phyloP scores from a whole-genome alignment of 1,140 invertebrate genomes.

The Battus philenor region DNA sequence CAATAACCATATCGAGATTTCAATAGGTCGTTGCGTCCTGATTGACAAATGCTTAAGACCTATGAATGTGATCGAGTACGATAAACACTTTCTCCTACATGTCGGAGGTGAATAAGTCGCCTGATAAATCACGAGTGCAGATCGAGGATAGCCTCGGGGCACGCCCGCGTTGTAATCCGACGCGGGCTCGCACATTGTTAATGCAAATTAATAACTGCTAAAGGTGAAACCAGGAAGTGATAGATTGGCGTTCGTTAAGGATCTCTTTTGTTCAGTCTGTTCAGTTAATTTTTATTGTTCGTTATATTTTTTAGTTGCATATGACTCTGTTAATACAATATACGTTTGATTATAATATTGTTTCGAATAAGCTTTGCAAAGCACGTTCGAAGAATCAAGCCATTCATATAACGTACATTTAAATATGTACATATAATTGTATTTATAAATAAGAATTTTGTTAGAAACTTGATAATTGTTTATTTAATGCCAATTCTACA shows the following conservation, averaged over 20 bases:
- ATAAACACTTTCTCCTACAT: constrained; percentile 51
- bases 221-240: constrained; percentile 46
- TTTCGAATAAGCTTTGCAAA: no score
- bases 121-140: constrained; percentile 43
- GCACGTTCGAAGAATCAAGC: no score
- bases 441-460: no score
- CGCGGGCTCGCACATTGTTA: constrained; percentile 23
- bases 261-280: not conserved
- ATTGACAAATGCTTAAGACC: constrained; percentile 35
- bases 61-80: constrained; percentile 40
- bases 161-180: constrained; percentile 24
- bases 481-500: no score
- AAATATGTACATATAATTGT: no score
- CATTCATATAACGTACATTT: no score
- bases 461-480: no score
- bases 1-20: constrained; percentile 18
- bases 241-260: not conserved
- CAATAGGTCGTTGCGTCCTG: constrained; percentile 27
- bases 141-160: constrained; percentile 35
- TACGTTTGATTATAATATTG: no score
- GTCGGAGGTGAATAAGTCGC: constrained; percentile 38
- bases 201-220: constrained; percentile 32
- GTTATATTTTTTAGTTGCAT: no score
- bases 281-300: no score
- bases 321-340: no score